Conservation (phyloP, 1,140 invertebrate genomes). For the Cyrtorhinus lividipennis region DNA sequence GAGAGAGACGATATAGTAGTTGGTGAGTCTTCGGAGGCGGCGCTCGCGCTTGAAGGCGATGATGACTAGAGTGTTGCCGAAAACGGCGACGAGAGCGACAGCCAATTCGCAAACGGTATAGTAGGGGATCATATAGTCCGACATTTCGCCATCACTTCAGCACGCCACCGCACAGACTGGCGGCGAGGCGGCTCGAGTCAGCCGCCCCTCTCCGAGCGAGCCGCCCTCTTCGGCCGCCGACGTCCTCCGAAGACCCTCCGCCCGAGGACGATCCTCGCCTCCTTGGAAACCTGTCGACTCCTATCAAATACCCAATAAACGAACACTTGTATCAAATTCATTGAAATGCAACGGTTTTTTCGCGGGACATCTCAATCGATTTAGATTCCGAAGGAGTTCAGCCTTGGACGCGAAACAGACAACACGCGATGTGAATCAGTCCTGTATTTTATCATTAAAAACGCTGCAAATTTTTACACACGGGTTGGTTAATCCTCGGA, state of each 20-base stretch:
- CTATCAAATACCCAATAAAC: too few species aligned
- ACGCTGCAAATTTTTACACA: too few species aligned
- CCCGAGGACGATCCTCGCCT: background rate
- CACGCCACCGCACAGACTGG: background rate
- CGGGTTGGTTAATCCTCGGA: too few species aligned
- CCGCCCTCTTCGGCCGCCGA: background rate
- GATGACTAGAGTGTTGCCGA: conserved; percentile 74
- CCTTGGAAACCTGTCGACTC: too few species aligned
- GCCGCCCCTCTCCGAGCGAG: background rate
- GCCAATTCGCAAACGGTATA: conserved; percentile 58
- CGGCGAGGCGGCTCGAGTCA: background rate
- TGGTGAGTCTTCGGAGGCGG: conserved; percentile 61
- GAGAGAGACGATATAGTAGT: conserved; percentile 81
- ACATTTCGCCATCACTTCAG: background rate
- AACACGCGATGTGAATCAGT: too few species aligned
- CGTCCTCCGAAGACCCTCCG: background rate
- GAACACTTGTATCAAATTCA: too few species aligned
- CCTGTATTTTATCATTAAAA: too few species aligned
- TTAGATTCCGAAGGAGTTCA: too few species aligned
- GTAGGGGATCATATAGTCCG: conserved; percentile 34
- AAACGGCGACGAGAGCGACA: conserved; percentile 61
- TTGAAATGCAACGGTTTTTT: too few species aligned
- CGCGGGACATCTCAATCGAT: too few species aligned
- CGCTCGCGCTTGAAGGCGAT: conserved; percentile 63
- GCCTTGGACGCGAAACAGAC: too few species aligned